These are phyloP conservation scores for Fissipunctia ypsillon DNA, from an alignment of 2,888 invertebrate genomes.

Conservation along the genomic window DNA sequence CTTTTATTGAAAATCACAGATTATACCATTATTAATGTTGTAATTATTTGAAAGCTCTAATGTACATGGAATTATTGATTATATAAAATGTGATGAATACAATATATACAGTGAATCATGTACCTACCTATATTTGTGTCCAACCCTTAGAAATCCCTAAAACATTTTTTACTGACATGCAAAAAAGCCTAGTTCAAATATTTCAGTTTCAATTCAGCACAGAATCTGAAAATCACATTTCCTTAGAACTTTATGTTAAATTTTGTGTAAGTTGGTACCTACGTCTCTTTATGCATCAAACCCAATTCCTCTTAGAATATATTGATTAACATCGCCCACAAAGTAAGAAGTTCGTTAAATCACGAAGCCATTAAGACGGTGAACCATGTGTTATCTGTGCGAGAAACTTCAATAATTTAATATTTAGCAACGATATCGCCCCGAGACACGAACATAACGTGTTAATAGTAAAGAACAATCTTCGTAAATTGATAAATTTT, in stretches of 20 bases:
- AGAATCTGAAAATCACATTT: neutral
- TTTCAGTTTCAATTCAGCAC: neutral
- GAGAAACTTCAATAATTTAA: constrained; percentile 81
- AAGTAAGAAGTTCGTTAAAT: constrained; percentile 58
- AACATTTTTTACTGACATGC: too few species aligned
- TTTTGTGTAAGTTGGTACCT: neutral
- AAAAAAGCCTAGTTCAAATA: neutral
- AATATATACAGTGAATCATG: constrained; percentile 65
- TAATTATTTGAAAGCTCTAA: constrained; percentile 70
- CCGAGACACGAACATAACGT: constrained; percentile 81
- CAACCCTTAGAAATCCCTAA: neutral
- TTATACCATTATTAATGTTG: constrained; percentile 64
- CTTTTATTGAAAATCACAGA: constrained; percentile 55
- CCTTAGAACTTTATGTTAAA: neutral
- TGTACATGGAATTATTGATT: constrained; percentile 71
- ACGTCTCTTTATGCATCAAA: neutral
- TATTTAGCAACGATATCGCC: constrained; percentile 80
- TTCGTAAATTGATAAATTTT: constrained; percentile 88
- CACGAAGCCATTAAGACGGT: constrained; percentile 66
- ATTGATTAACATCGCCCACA: constrained; percentile 48
- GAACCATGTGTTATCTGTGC: constrained; percentile 67
- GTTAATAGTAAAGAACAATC: constrained; percentile 87
- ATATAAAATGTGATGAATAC: constrained; percentile 73
- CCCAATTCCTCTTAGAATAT: constrained; percentile 12
- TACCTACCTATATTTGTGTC: constrained; percentile 27